These are phyloP conservation scores for Enteromius afrohamiltoni DNA, from an alignment of 2,797 vertebrate species.

Conservation along the genomic window DNA sequence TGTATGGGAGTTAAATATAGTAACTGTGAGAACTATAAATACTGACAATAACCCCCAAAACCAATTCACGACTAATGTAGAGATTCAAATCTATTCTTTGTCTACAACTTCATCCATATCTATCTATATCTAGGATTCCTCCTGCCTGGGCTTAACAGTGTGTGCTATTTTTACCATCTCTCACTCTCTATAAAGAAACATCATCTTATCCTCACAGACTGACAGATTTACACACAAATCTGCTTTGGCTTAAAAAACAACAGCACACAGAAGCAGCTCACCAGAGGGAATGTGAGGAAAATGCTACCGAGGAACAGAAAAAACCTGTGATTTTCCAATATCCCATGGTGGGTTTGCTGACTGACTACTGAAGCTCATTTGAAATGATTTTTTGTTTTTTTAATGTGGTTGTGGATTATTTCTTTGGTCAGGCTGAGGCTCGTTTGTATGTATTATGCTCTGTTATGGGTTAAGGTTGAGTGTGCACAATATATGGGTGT, in stretches of 20 bases:
- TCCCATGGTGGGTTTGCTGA: neutral
- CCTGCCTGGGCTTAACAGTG: neutral
- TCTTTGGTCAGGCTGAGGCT: neutral
- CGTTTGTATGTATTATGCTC: neutral
- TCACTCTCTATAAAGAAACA: slow-evolving; percentile 4
- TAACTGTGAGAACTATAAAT: neutral
- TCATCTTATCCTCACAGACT: slow-evolving; percentile 19
- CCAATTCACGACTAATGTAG: neutral
- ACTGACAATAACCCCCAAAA: neutral
- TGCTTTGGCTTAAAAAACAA: slow-evolving; percentile 13
- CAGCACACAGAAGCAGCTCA: neutral
- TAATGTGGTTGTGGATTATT: neutral
- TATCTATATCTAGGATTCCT: slow-evolving; percentile 8
- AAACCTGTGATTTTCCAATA: slow-evolving; percentile 5
- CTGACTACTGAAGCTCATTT: neutral
- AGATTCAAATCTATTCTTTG: neutral
- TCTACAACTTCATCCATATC: neutral
- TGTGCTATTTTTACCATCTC: slow-evolving; percentile 15
- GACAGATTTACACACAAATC: slow-evolving; percentile 30
- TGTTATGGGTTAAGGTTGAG: neutral
- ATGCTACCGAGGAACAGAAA: slow-evolving; percentile 8
- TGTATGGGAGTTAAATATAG: neutral
- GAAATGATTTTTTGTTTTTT: neutral
- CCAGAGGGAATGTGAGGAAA: slow-evolving; percentile 13
- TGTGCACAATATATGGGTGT: neutral